Evolutionary conservation across 2,797 vertebrate genomes (phyloP), one percentile per base, ranked within the genome.

Genomic region (Anguilla marmorata): DNA sequence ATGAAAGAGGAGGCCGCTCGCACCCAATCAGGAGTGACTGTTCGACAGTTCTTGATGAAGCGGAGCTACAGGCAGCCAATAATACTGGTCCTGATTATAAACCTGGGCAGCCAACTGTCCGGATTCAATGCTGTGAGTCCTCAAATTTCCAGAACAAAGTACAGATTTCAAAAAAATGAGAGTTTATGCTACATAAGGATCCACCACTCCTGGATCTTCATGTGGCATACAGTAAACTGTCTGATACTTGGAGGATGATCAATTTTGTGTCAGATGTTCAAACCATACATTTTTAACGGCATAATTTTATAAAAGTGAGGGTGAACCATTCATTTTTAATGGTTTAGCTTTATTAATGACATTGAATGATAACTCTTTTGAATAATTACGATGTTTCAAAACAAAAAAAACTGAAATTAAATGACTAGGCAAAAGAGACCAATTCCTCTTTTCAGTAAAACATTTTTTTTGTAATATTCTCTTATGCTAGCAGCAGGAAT

Each of bases 111-210:
- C 19, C 92, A 94, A 85, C 91, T 96, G 27, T 96, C 94, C 0
- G 95, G 94, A 87, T 95, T 96, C 89, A 96, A 90, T n/a, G 95
- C 94, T 79, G 95, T 95, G 82, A 86, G 93, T 93, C 4, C 58
- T 88, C 0, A 45, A 56, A 85, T 66, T 30, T 12, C 12, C 11
- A 41, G 12, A 48, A 8, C 9, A 24, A 86, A 52, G 54, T 11
- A 60, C 24, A 58, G 69, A 27, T 58, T n/a, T 84, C 27, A 7
- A 27, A 54, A 14, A 37, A 84, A n/a, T n/a, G 1, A 84, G 1
- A 14, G 27, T 3, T 79, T 4, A 79, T 45, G 33, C 6, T 12
- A 79, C 37, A 79, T 21, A 6, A 45, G 12, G 74, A 79, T 37
- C 30, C 37, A 79, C 45, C 4, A 5, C n/a, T 66, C 60, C n/a